Conservation (phyloP, 1,140 invertebrate species). For the Hestina assimilis region DNA sequence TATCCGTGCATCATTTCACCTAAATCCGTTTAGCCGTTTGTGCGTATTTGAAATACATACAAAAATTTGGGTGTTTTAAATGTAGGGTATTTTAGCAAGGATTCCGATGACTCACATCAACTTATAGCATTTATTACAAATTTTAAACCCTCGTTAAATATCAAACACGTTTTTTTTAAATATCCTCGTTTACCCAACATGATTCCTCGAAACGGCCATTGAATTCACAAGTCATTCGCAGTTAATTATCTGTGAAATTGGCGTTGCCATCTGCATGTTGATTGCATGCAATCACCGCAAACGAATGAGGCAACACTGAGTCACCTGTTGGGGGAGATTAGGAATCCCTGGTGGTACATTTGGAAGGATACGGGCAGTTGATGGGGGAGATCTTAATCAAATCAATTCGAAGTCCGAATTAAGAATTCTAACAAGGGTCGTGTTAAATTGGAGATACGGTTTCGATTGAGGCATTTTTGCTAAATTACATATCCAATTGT, state of each 20-base stretch:
- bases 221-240: conserved; percentile 18
- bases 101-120: neutral
- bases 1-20: too few species aligned
- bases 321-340: conserved; percentile 24
- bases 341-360: conserved; percentile 17
- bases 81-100: too few species aligned
- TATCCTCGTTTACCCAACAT: conserved; percentile 11
- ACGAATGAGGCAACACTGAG: conserved; percentile 20
- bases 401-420: conserved; percentile 6
- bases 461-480: too few species aligned
- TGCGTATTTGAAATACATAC: too few species aligned
- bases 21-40: too few species aligned
- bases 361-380: conserved; percentile 8
- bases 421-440: conserved; percentile 11
- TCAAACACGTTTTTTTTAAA: conserved; percentile 2
- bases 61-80: too few species aligned
- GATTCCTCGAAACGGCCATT: conserved; percentile 10
- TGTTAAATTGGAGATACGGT: conserved; percentile 8
- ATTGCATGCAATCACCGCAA: conserved; percentile 27
- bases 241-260: conserved; percentile 33
- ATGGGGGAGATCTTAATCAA: conserved; percentile 6
- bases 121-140: neutral
- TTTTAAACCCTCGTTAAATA: neutral
- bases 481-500: too few species aligned
- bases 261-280: conserved; percentile 30